Base-by-base conservation (phyloP, 2,113 vertebrate genomes). In the Harpagus bidentatus region DNA sequence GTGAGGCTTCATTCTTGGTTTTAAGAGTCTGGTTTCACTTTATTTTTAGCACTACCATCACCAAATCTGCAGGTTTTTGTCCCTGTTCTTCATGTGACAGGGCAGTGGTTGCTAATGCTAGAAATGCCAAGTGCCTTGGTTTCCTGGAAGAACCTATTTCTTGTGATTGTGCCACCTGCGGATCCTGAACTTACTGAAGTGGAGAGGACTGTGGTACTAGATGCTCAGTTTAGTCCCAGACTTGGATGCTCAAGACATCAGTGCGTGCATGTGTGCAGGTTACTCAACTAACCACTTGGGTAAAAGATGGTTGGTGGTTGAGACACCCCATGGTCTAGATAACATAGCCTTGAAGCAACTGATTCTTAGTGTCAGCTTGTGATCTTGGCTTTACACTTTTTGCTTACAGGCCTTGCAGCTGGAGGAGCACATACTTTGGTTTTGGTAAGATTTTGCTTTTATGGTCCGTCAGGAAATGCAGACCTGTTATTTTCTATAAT, bases 191-290 rank as follows among this genome's bases (percentile, higher is more conserved):
- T 81, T 93, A 42, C 59, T 28, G 34, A 69, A 62, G 31, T 72
- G 29, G 19, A 40, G n/a, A 69, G 31, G 21, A 56, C 65, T 38
- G 4, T 61, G 59, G 50, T 74, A 10, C 20, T 70, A 84, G 10
- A n/a, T 21, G 81, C 18, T 48, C 23, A 28, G 55, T 82, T 90
- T 82, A 53, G 53, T 82, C 40, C 45, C 25, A 25, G 45, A 16
- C 8, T 36, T 47, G 40, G 29, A 11, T 77, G 50, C 25, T 59
- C 23, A 32, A 34, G 14, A 28, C 25, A 45, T 10, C 18, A 61
- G 8, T 0, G 3, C 0, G 2, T 43, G 52, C 15, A 2, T 21
- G 7, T 6, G 25, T 66, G 36, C 43, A 42, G 1, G 2, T 73
- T 69, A 65, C 31, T 42, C 42, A 42, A 2, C 48, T 59, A 62